Evolutionary conservation across 2,888 invertebrate genomes (phyloP).

Genomic region (Crepidodera aurea): DNA sequence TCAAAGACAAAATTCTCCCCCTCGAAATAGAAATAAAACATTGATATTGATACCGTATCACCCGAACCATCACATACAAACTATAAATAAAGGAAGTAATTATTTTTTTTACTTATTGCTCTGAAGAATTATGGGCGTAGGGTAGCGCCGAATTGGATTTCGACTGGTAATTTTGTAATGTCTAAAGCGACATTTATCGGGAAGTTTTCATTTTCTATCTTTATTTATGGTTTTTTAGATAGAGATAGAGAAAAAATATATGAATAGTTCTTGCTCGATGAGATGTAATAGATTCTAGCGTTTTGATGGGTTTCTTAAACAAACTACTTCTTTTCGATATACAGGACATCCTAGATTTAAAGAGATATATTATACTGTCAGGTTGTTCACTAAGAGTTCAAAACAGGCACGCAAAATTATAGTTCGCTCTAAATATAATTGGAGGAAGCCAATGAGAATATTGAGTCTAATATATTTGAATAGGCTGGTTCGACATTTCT

Average conservation of each 20-base stretch:
- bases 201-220: background rate
- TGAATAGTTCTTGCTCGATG: conserved; percentile 1
- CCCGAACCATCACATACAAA: conserved; percentile 35
- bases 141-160: conserved; percentile 23
- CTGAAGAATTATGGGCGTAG: conserved; percentile 42
- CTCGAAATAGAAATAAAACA: conserved; percentile 2
- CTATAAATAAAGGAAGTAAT: conserved; percentile 49
- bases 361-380: no score
- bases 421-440: no score
- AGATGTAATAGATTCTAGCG: background rate
- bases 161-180: conserved; percentile 34
- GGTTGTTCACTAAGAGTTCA: no score
- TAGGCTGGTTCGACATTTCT: no score
- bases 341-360: no score
- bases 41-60: conserved; percentile 47
- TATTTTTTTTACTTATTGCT: conserved; percentile 45
- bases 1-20: background rate
- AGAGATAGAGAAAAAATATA: background rate
- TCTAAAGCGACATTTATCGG: conserved; percentile 15
- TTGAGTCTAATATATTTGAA: no score
- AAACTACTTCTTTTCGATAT: no score
- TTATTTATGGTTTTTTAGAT: background rate
- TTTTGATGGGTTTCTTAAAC: no score
- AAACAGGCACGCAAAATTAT: no score
- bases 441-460: no score